Evolutionary conservation across 2,797 vertebrate species (phyloP).

Genomic region (Myotis myotis): DNA sequence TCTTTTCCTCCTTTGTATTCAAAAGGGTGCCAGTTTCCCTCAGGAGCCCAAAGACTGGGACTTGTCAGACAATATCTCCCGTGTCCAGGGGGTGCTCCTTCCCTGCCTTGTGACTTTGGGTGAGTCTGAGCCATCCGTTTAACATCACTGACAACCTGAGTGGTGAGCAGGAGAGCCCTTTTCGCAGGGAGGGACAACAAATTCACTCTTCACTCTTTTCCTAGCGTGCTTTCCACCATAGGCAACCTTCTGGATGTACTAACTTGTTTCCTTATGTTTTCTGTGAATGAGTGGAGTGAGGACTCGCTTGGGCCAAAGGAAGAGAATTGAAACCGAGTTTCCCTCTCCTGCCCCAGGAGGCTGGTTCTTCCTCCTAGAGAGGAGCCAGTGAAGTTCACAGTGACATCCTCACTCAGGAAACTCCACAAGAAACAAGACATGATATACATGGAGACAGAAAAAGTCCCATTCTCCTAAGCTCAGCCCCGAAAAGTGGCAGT

Average conservation of each 20-base stretch:
- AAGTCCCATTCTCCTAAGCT: neutral
- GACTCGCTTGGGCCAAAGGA: neutral
- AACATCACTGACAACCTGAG: neutral
- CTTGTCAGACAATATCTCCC: neutral
- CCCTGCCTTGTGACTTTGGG: neutral
- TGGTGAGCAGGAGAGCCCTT: neutral
- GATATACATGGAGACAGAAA: neutral
- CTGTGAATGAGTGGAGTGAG: neutral
- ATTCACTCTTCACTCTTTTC: neutral
- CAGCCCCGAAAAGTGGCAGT: neutral
- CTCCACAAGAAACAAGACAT: neutral
- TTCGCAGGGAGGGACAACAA: neutral
- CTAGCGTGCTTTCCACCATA: neutral
- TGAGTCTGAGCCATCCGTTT: neutral
- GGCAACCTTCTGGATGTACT: neutral
- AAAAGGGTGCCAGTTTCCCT: neutral
- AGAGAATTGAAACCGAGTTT: neutral
- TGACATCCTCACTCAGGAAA: neutral
- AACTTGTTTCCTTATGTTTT: neutral
- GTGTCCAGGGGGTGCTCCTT: neutral
- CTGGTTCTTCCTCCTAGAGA: neutral
- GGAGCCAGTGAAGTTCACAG: neutral
- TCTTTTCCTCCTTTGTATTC: slow-evolving; percentile 25
- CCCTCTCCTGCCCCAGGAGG: neutral
- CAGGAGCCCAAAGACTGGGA: neutral